phyloP scores from a whole-genome alignment of 2,797 vertebrate species.

The Neosilurus hyrtlii region DNA sequence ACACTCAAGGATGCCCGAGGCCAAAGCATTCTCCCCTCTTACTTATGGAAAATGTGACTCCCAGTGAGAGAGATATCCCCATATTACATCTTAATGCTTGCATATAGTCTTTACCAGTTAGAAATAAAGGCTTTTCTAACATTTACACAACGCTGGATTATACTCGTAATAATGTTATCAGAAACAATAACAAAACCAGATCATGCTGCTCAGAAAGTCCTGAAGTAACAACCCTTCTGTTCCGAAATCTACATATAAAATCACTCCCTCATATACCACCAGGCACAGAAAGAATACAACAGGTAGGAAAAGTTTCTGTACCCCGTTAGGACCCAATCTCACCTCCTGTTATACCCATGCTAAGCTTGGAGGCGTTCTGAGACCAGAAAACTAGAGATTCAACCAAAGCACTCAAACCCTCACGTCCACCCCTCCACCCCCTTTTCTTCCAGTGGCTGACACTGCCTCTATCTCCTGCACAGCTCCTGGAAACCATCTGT shows the following conservation, averaged over 20 bases:
- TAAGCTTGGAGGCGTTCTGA: constrained; percentile 54
- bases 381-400: constrained; percentile 60
- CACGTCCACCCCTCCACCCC: constrained; percentile 63
- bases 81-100: constrained; percentile 75
- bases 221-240: neutral
- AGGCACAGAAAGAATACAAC: constrained; percentile 6
- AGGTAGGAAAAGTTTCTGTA: constrained; percentile 64
- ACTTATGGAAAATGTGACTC: constrained; percentile 80
- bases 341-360: constrained; percentile 70
- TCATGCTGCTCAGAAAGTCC: constrained; percentile 21
- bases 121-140: constrained; percentile 60
- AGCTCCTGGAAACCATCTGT: constrained; percentile 76
- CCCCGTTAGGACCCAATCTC: constrained; percentile 75
- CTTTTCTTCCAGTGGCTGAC: constrained; percentile 57
- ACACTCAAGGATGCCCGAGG: constrained; percentile 74
- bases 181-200: neutral
- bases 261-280: constrained; percentile 17
- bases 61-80: constrained; percentile 71
- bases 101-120: constrained; percentile 66
- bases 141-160: constrained; percentile 44
- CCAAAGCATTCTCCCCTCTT: constrained; percentile 69
- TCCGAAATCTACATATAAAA: constrained; percentile 33
- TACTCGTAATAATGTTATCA: neutral
- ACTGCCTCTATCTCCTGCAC: constrained; percentile 71
- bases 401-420: constrained; percentile 57